Base-by-base conservation (phyloP, 2,888 invertebrate species). In the Serripes groenlandicus region DNA sequence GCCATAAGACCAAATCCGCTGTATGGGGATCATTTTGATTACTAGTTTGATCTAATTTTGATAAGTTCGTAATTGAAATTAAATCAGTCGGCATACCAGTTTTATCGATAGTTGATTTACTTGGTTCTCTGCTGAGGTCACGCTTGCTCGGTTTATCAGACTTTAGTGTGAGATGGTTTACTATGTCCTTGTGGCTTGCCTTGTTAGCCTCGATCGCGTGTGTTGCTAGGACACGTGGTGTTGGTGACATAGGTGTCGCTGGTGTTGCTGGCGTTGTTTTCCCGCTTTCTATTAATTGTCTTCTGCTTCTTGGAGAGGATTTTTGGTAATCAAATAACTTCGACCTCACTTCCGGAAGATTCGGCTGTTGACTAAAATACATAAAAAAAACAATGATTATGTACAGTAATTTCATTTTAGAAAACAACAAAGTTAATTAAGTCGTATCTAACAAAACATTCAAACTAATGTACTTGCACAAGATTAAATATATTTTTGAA, bases 301-400 rank as follows among this genome's bases (percentile, higher is more conserved):
- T 80, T 78, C 81, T 79, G 71, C 86, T 81, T 35, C 83, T 74
- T 15, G 86, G 83, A 1, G 72, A 5, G 21, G 69, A 64, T 49
- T 74, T 83, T 62, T 83, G 71, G 37, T 66, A 86, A 64, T 86
- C 83, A 54, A 86, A 86, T 30, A 86, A 35, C 35, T 78, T 78
- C 0, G 86, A 83, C 30, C 70, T 83, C 21, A 76, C 74, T 3
- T 82, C 64, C 21, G 30, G 34, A 3, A 52, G 28, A 32, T 74
- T 74, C 0, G 79, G 70, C 30, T 42, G 56, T 2, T 62, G 58
- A 28, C 58, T 58, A 58, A 23, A 23, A 5, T 15, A 58, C 23
- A 23, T 56, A 56, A 21, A 3, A 49, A 69, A 28, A 49, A 7
- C 7, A 62, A 62, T n/a, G n/a, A 58, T 58, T 7, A 42, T 18